Percentiles rank a stretch among this genome's conserved stretches.
Evolutionary conservation across 2,113 vertebrate species (phyloP).

Genomic region (Salminus brasiliensis): DNA sequence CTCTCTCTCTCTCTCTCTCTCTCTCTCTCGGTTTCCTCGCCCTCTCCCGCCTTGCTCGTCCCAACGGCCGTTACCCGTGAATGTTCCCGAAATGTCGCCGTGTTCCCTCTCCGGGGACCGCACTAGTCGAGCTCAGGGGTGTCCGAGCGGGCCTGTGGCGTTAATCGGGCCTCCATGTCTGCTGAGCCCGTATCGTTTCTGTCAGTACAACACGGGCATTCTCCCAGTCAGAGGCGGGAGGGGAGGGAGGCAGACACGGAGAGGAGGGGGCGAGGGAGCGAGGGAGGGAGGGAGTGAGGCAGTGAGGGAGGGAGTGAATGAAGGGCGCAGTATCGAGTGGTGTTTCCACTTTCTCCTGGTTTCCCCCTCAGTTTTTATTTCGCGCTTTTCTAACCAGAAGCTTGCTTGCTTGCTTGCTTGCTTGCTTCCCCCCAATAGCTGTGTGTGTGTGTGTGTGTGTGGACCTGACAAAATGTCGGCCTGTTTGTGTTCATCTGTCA

Average conservation of each 20-base stretch:
- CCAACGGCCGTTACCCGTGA: constrained; percentile 59
- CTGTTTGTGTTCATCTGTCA: not conserved
- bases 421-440: no score
- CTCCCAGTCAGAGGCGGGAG: constrained; percentile 65
- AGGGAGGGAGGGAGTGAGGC: constrained; percentile 42
- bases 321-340: constrained; percentile 63
- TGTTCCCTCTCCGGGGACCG: constrained; percentile 64
- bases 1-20: constrained; percentile 55
- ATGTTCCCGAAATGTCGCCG: constrained; percentile 60
- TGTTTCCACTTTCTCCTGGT: constrained; percentile 34
- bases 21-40: constrained; percentile 66
- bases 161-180: constrained; percentile 82
- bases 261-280: constrained; percentile 46
- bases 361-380: not conserved
- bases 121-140: constrained; percentile 75
- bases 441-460: no score
- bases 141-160: constrained; percentile 76
- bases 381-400: not conserved
- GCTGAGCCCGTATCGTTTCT: constrained; percentile 80
- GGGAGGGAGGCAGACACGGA: no score
- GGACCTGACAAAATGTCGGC: not conserved
- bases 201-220: constrained; percentile 82
- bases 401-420: not conserved
- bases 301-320: not conserved
- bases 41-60: constrained; percentile 55